A percentile compares a stretch with the other conserved stretches of the same genome.
Evolutionary conservation across 2,113 vertebrate genomes (phyloP).

Genomic region (Nesogale talazaci): DNA sequence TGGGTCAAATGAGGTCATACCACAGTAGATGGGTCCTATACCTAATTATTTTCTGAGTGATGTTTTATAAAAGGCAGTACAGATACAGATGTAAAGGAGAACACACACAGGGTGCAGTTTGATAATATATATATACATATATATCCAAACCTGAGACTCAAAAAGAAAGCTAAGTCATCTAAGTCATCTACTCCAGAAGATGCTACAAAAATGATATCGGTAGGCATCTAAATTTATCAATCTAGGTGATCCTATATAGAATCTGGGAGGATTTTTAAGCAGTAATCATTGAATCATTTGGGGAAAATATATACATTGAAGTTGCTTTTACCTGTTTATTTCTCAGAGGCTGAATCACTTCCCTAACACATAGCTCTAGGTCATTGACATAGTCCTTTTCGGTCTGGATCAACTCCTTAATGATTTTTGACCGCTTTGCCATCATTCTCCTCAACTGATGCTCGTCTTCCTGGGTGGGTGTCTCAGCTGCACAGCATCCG

Average conservation of each 20-base stretch:
- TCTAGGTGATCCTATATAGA: not conserved
- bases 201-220: accelerated
- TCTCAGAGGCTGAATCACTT: conserved; percentile 94
- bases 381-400: conserved; percentile 93
- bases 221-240: not conserved
- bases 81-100: not conserved
- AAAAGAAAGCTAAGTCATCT: not conserved
- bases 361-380: conserved; percentile 93
- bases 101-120: too few species aligned
- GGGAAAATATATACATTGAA: accelerated
- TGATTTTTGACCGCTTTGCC: conserved; percentile 92
- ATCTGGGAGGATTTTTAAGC: not conserved
- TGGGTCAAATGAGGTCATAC: not conserved
- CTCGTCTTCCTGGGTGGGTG: conserved; percentile 85
- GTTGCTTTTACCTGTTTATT: conserved; percentile 88
- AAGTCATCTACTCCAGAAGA: accelerated
- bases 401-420: conserved; percentile 94
- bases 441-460: conserved; percentile 88
- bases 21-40: not conserved
- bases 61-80: not conserved
- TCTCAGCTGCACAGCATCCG: conserved; percentile 74
- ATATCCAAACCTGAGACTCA: not conserved
- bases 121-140: accelerated
- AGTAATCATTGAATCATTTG: not conserved
- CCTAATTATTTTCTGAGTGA: not conserved